Evolutionary conservation across 2,888 invertebrate genomes (phyloP).

Genomic region (Pterostichus niger): DNA sequence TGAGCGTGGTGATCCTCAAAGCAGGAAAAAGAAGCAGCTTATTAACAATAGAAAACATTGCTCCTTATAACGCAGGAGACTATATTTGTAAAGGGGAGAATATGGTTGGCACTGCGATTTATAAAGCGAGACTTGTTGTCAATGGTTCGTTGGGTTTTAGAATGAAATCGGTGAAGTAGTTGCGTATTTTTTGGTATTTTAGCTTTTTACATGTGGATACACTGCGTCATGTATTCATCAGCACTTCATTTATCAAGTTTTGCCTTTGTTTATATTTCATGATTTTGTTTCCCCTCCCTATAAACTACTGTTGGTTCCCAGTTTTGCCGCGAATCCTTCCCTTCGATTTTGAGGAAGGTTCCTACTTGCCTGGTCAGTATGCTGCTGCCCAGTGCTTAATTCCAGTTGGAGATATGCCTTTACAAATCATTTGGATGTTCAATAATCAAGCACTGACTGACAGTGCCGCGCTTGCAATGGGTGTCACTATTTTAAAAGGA

Average conservation of each 20-base stretch:
- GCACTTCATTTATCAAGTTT: conserved; percentile 28
- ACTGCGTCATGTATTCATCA: conserved; percentile 55
- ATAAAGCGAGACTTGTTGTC: conserved; percentile 82
- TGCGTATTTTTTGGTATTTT: conserved; percentile 58
- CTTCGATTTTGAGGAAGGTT: conserved; percentile 82
- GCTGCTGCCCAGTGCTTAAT: conserved; percentile 81
- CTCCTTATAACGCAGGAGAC: conserved; percentile 83
- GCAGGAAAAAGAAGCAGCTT: conserved; percentile 82
- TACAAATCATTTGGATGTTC: conserved; percentile 81
- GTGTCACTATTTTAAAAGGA: conserved; percentile 80
- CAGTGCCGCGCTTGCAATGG: conserved; percentile 79
- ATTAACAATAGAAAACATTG: conserved; percentile 84
- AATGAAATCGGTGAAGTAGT: conserved; percentile 33
- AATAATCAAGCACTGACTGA: conserved; percentile 74
- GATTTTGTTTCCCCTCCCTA: neutral
- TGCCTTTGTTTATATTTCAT: neutral
- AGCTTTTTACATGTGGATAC: conserved; percentile 32
- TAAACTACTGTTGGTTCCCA: neutral
- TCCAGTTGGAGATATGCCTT: conserved; percentile 81
- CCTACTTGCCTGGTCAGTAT: conserved; percentile 80
- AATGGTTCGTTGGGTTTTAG: conserved; percentile 79
- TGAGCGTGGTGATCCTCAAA: conserved; percentile 79
- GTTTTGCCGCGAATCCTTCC: conserved; percentile 76
- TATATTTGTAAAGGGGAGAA: conserved; percentile 84
- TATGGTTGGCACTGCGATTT: conserved; percentile 81